phyloP scores from a whole-genome alignment of 1,140 invertebrate species.

The Papilio xuthus region DNA sequence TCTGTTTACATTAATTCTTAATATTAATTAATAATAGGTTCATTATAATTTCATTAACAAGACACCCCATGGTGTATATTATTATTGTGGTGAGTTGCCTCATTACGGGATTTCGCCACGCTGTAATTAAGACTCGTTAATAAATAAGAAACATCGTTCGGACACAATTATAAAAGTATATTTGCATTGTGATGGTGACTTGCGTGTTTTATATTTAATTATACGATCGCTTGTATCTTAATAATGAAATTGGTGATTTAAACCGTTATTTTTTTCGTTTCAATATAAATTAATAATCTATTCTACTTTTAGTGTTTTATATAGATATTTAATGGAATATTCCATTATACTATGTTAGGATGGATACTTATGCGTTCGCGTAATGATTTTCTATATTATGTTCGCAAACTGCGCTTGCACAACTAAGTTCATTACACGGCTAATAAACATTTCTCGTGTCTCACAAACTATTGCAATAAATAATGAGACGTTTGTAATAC shows the following conservation, averaged over 20 bases:
- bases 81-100: background rate
- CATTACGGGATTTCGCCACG: conserved; percentile 25
- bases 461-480: conserved; percentile 64
- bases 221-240: background rate
- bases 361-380: background rate
- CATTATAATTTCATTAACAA: conserved; percentile 19
- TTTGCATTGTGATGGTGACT: conserved; percentile 30
- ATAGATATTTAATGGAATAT: background rate
- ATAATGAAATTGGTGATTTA: conserved; percentile 7
- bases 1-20: background rate
- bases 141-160: conserved; percentile 22
- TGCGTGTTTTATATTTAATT: conserved; percentile 28
- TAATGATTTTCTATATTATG: conserved; percentile 14
- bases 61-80: background rate
- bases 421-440: conserved; percentile 45
- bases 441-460: conserved; percentile 53
- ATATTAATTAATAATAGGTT: conserved; percentile 14
- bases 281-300: background rate
- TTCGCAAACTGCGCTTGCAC: conserved; percentile 31
- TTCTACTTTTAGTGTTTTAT: background rate
- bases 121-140: conserved; percentile 28
- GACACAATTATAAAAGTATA: conserved; percentile 19
- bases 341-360: no score
- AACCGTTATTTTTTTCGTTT: conserved; percentile 18
- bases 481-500: conserved; percentile 68